Base-by-base conservation (phyloP, 23 tunicate species). In the Oikopleura dioica region DNA sequence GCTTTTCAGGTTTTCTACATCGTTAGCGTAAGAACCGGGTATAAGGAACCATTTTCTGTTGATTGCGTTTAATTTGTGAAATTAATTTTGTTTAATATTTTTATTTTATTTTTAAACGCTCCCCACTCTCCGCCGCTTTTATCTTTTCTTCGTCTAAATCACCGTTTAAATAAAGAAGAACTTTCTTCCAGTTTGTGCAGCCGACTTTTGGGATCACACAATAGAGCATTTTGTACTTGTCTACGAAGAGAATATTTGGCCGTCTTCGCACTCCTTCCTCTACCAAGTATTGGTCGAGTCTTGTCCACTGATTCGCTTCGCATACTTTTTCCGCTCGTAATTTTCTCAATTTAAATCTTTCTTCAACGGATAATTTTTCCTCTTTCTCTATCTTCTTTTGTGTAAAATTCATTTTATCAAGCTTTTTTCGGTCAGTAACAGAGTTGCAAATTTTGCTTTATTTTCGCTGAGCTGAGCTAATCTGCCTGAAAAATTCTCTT, bases 141-240 rank as follows among this genome's bases (percentile, higher is more conserved):
- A 12, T 63, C 2, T 12, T 28, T 28, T 24, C 33, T 28, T 23
- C 32, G 4, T 63, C 26, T 2, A 63, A 23, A 23, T 31, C 4
- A 2, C 33, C 33, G 16, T 23, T 12, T 16, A 63, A 28, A 63
- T 63, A 63, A 4, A 63, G 72, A 2, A 63, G 33, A 24, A 63
- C 72, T 63, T 63, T 63, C 26, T 63, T 63, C 72, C 72, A 63
- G 33, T 63, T 63, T 24, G 72, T 63, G 26, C 72, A 63, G 16
- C 72, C 72, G 33, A 63, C 72, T 28, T 63, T 63, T 63, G 72
- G 72, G 33, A 63, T 63, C 5, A 63, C 72, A 28, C 72, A 63
- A 63, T 63, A 63, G 30, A 63, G 33, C 30, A 63, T 2, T 21
- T 63, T 63, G 33, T 63, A 63, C 26, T 63, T 31, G 33, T 63